phyloP scores from a whole-genome alignment of 1,140 invertebrate species.

The Microplitis demolitor region DNA sequence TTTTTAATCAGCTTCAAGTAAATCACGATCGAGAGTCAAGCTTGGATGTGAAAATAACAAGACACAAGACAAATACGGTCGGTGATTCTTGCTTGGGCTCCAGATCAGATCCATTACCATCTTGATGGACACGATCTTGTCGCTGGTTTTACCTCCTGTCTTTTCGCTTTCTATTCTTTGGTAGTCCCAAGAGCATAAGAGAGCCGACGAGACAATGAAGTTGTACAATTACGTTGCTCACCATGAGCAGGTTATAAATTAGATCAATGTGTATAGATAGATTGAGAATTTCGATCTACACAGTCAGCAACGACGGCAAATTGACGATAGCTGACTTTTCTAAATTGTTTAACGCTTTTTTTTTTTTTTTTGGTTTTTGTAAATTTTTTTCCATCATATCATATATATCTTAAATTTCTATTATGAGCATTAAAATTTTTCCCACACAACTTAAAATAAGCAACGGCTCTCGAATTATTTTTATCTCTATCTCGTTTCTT shows the following conservation, averaged over 20 bases:
- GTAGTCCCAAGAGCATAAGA: slow-evolving; percentile 16
- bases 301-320: slow-evolving; percentile 22
- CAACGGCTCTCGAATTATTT: too few relatives aligned
- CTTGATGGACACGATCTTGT: slow-evolving; percentile 19
- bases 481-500: too few relatives aligned
- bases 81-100: slow-evolving; percentile 21
- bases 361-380: too few relatives aligned
- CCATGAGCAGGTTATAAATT: slow-evolving; percentile 29
- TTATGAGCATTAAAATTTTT: too few relatives aligned
- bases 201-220: slow-evolving; percentile 15
- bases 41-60: slow-evolving; percentile 14
- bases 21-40: slow-evolving; percentile 6
- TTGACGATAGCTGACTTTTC: slow-evolving; percentile 15
- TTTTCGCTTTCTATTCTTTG: slow-evolving; percentile 3
- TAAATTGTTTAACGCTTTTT: too few relatives aligned
- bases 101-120: slow-evolving; percentile 27
- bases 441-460: too few relatives aligned
- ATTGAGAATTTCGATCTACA: slow-evolving; percentile 16
- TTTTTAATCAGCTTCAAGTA: neutral
- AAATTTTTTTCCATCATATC: too few relatives aligned
- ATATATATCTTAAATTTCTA: too few relatives aligned
- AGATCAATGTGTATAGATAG: slow-evolving; percentile 22
- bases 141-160: neutral
- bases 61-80: slow-evolving; percentile 20
- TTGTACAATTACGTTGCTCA: neutral